Evolutionary conservation across 2,113 vertebrate species (phyloP).

Genomic region (Cranoglanis bouderius): DNA sequence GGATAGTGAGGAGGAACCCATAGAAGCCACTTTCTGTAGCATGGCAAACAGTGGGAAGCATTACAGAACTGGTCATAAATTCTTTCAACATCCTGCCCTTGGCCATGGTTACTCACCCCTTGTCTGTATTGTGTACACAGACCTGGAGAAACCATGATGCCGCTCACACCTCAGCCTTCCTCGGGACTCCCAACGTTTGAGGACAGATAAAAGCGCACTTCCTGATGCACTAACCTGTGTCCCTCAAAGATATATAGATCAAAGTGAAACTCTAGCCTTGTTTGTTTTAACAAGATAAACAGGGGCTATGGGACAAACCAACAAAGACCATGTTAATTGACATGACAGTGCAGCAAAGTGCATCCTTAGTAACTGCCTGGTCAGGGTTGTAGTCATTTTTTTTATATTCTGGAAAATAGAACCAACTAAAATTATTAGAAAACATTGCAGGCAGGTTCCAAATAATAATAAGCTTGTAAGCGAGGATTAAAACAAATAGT

Average conservation of each 20-base stretch:
- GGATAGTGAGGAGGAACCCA: constrained; percentile 75
- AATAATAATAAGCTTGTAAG: not conserved
- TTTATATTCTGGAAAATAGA: not conserved
- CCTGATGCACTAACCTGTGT: constrained; percentile 66
- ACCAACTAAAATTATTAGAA: not conserved
- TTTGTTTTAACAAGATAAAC: constrained; percentile 46
- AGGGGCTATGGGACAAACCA: not conserved
- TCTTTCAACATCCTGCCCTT: constrained; percentile 7
- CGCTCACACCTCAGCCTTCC: constrained; percentile 64
- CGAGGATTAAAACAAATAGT: not conserved
- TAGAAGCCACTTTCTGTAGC: constrained; percentile 76
- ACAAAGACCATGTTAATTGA: not conserved
- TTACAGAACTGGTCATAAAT: not conserved
- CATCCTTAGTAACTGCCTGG: not conserved
- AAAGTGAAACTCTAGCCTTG: constrained; percentile 10
- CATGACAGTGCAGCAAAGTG: not conserved
- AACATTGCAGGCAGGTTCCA: too few relatives aligned
- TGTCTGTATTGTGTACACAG: constrained; percentile 76
- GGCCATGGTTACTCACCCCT: constrained; percentile 73
- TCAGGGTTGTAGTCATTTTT: not conserved
- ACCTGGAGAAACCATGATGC: constrained; percentile 56
- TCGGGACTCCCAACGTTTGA: constrained; percentile 67
- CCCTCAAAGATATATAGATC: constrained; percentile 17
- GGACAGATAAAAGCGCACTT: constrained; percentile 59
- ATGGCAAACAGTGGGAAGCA: constrained; percentile 30